Percentiles rank a stretch among this genome's conserved stretches.
Evolutionary conservation across 2,888 invertebrate species (phyloP).

Genomic region (Loripinus fragilis): DNA sequence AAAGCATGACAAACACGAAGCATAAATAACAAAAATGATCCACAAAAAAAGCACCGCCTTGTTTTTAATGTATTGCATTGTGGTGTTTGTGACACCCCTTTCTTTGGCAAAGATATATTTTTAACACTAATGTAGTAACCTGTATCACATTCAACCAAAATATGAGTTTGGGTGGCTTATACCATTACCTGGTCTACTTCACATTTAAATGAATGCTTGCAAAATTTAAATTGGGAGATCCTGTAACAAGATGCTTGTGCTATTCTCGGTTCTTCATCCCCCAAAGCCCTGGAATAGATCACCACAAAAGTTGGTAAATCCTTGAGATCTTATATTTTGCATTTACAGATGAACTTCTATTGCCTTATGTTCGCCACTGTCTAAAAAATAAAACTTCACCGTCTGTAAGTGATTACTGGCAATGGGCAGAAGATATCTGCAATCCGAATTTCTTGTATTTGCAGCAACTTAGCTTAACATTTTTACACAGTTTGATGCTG

Average conservation of each 20-base stretch:
- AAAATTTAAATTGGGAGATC: slow-evolving; percentile 37
- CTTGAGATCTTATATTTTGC: slow-evolving; percentile 37
- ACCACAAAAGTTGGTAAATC: slow-evolving; percentile 33
- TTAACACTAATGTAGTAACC: slow-evolving; percentile 30
- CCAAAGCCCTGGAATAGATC: slow-evolving; percentile 32
- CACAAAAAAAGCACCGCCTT: too few relatives aligned
- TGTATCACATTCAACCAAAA: slow-evolving; percentile 18
- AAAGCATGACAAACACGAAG: too few relatives aligned
- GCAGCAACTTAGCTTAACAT: slow-evolving; percentile 37
- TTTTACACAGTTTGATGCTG: slow-evolving; percentile 34
- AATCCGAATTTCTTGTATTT: slow-evolving; percentile 41
- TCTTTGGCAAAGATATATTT: slow-evolving; percentile 18
- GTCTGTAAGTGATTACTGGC: slow-evolving; percentile 34
- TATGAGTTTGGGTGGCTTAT: slow-evolving; percentile 45
- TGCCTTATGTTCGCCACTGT: slow-evolving; percentile 27
- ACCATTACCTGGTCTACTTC: slow-evolving; percentile 29
- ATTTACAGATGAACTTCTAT: slow-evolving; percentile 27
- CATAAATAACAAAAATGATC: too few relatives aligned
- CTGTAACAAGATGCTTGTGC: slow-evolving; percentile 30
- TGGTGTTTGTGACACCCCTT: not conserved
- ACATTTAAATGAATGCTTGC: slow-evolving; percentile 40
- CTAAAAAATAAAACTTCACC: not conserved
- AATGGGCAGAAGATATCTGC: slow-evolving; percentile 20
- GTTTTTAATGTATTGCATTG: slow-evolving; percentile 20
- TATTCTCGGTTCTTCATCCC: slow-evolving; percentile 28